Percentiles rank a stretch among this genome's conserved stretches.
Evolutionary conservation across 2,113 vertebrate species (phyloP).

Genomic region (Dipodomys ordii): DNA sequence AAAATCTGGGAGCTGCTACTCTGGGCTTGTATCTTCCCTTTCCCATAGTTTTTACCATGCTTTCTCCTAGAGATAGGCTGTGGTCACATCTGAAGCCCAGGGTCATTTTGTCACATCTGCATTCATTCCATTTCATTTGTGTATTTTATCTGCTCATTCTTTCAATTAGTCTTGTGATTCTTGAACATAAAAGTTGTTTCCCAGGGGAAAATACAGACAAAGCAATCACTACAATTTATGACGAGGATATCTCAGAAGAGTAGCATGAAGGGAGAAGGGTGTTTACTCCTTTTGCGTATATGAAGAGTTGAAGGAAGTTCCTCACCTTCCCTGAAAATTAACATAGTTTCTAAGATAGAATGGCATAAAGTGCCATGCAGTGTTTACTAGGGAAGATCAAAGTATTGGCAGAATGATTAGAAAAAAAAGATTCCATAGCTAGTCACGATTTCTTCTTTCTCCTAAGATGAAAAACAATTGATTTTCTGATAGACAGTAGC

Average conservation of each 20-base stretch:
- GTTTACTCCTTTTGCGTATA: not conserved
- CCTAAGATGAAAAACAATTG: constrained; percentile 21
- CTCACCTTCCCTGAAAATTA: not conserved
- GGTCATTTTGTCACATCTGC: not conserved
- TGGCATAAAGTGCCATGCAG: not conserved
- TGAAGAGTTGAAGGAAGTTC: not conserved
- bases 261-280: not conserved
- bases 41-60: not conserved
- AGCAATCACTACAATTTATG: not conserved
- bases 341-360: constrained; percentile 23
- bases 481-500: not conserved
- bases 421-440: not conserved
- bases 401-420: not conserved
- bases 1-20: not conserved
- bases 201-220: not conserved
- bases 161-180: not conserved
- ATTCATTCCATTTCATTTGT: not conserved
- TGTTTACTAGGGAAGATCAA: not conserved
- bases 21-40: not conserved
- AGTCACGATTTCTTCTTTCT: not conserved
- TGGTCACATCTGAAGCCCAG: not conserved
- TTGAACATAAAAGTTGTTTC: constrained; percentile 29
- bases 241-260: not conserved
- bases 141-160: not conserved
- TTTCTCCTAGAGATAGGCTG: not conserved